These are phyloP conservation scores for Procavia capensis DNA, from an alignment of 2,113 vertebrate species.

Conservation along the genomic window DNA sequence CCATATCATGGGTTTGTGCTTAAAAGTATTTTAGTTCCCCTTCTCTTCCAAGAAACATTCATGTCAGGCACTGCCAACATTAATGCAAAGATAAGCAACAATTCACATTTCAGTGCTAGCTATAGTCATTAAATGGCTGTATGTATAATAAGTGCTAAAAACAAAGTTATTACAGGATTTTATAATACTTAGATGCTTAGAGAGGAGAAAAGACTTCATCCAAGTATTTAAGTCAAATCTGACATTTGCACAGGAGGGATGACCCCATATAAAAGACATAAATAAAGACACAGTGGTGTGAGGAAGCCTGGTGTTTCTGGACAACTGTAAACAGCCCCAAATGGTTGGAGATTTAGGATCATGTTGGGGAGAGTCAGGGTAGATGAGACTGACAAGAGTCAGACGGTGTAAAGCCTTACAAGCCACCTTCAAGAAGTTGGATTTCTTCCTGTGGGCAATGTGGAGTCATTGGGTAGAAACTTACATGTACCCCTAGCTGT, in stretches of 20 bases:
- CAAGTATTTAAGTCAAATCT: not conserved
- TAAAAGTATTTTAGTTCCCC: not conserved
- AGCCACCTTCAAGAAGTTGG: not conserved
- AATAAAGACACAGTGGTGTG: not conserved
- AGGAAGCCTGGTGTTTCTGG: not conserved
- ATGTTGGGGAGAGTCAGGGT: not conserved
- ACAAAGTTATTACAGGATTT: not conserved
- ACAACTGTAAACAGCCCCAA: not conserved
- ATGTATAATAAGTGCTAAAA: not conserved
- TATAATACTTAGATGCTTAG: not conserved
- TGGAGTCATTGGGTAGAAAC: not conserved
- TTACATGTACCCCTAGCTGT: not conserved
- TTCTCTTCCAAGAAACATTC: not conserved
- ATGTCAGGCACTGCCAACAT: not conserved
- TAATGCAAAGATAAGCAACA: conserved; percentile 20
- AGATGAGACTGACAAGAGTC: not conserved
- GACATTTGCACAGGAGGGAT: not conserved
- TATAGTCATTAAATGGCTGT: not conserved
- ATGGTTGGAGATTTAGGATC: not conserved
- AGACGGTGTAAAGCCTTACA: not conserved
- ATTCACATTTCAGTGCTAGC: not conserved
- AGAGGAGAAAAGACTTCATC: not conserved
- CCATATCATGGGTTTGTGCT: not conserved
- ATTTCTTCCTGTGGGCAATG: not conserved
- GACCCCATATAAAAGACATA: not conserved